phyloP scores from a whole-genome alignment of 2,113 vertebrate genomes.

The Poicephalus meyeri region DNA sequence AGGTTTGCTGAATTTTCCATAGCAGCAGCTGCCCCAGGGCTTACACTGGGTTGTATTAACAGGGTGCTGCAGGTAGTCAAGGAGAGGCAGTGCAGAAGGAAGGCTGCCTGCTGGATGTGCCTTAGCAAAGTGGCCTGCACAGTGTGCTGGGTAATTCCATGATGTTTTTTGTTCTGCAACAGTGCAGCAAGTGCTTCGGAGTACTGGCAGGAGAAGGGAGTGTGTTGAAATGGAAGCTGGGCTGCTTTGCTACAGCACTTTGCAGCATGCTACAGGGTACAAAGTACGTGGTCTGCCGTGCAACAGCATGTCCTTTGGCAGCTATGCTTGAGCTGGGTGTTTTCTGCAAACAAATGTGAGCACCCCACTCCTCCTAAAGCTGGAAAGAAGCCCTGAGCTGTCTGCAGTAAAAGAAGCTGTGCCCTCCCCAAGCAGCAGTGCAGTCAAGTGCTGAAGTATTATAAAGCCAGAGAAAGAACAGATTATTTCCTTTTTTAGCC shows the following conservation, averaged over 20 bases:
- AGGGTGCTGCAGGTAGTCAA: not conserved
- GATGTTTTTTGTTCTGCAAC: not conserved
- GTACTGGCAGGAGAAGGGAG: not conserved
- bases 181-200: not conserved
- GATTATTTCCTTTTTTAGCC: not conserved
- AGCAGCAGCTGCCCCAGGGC: not conserved
- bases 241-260: accelerated
- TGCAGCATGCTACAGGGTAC: not conserved
- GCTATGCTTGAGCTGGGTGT: accelerated
- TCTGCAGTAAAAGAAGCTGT: not conserved
- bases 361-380: not conserved
- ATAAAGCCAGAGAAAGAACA: not conserved
- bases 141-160: not conserved
- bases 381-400: not conserved
- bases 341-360: not conserved
- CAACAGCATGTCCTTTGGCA: not conserved
- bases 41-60: not conserved
- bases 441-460: not conserved
- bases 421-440: not conserved
- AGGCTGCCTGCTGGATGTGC: not conserved
- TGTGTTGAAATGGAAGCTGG: accelerated
- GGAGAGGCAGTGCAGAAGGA: not conserved
- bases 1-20: not conserved
- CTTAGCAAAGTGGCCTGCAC: accelerated
- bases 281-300: not conserved